phyloP scores from a whole-genome alignment of 2,113 vertebrate species.

The Larimichthys crocea region DNA sequence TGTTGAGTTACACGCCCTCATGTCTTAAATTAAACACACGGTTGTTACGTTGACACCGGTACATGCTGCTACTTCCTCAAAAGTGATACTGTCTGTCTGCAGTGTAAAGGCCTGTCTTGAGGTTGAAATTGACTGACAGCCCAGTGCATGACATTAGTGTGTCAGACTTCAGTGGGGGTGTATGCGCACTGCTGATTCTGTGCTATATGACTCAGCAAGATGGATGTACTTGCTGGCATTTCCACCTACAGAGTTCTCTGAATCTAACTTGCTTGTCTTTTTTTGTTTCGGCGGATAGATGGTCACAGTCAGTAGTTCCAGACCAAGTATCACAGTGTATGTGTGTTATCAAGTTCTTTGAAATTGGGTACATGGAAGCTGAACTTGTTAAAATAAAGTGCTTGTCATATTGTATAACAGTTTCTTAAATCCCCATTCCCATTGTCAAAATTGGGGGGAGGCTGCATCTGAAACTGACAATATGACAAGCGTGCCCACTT shows the following conservation, averaged over 20 bases:
- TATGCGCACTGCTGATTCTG: not conserved
- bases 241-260: constrained; percentile 17
- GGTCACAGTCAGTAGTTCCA: constrained; percentile 1
- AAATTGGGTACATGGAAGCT: not conserved
- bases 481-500: not conserved
- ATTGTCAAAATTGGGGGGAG: not conserved
- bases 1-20: constrained; percentile 26
- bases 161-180: not conserved
- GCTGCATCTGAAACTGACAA: not conserved
- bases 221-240: not conserved
- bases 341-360: not conserved
- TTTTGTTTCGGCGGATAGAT: constrained; percentile 8
- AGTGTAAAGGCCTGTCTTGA: not conserved
- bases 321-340: not conserved
- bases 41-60: not conserved
- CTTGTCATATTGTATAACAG: not conserved
- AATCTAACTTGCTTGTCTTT: not conserved
- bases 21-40: constrained; percentile 18
- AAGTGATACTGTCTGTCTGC: not conserved
- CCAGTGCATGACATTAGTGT: not conserved
- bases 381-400: not conserved
- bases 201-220: constrained; percentile 17
- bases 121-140: not conserved
- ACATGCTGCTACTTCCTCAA: constrained; percentile 15
- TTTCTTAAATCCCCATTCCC: not conserved